A percentile compares a stretch with the other conserved stretches of the same genome.
phyloP scores from a whole-genome alignment of 1,140 invertebrate species.

The Conus betulinus region DNA sequence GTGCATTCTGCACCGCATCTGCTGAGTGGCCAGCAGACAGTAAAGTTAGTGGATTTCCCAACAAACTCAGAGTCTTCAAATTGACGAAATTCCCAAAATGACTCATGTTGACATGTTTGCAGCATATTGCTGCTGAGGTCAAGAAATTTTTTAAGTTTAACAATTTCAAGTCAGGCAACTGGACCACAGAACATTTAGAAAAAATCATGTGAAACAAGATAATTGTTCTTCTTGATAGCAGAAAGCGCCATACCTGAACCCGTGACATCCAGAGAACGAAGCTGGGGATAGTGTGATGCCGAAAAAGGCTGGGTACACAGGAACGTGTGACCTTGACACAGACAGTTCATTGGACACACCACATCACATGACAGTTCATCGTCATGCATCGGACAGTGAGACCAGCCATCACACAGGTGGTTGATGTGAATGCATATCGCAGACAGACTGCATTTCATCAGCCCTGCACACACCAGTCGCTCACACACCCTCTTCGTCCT shows the following conservation, averaged over 20 bases:
- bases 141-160: conserved; percentile 29
- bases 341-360: conserved; percentile 46
- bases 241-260: not conserved
- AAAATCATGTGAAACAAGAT: not conserved
- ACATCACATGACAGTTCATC: conserved; percentile 35
- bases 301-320: not conserved
- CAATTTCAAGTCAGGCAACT: not conserved
- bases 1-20: too few relatives aligned
- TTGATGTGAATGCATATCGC: conserved; percentile 14
- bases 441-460: conserved; percentile 26
- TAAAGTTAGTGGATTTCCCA: not conserved
- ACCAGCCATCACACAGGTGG: conserved; percentile 13
- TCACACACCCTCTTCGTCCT: conserved; percentile 10
- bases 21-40: too few relatives aligned
- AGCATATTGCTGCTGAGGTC: not conserved
- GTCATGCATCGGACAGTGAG: conserved; percentile 34
- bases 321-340: conserved; percentile 16
- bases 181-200: not conserved
- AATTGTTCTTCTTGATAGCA: not conserved
- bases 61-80: conserved; percentile 19
- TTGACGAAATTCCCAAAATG: too few relatives aligned
- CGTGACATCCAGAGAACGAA: not conserved
- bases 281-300: not conserved
- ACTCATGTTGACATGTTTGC: too few relatives aligned
- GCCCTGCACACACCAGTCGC: conserved; percentile 27